phyloP scores from a whole-genome alignment of 2,113 vertebrate species.

The Pantherophis guttatus region DNA sequence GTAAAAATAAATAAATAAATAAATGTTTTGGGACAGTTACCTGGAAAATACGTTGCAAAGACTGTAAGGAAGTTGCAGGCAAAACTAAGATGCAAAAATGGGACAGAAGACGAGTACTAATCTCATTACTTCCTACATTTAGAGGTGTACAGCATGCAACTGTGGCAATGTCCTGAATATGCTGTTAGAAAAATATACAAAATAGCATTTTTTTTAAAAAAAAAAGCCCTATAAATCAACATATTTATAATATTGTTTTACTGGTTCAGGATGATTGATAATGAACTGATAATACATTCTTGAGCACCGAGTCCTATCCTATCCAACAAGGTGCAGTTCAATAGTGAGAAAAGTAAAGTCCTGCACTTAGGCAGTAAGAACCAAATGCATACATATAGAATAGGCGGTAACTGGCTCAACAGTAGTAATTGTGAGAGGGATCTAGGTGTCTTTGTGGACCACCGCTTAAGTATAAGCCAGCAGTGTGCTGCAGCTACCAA shows the following conservation, averaged over 20 bases:
- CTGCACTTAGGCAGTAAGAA: too few relatives aligned
- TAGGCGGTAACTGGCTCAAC: too few relatives aligned
- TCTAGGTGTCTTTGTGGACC: too few relatives aligned
- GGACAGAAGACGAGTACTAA: slow-evolving; percentile 60
- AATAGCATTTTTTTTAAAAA: neutral
- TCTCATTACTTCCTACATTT: slow-evolving; percentile 24
- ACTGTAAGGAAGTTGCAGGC: slow-evolving; percentile 58
- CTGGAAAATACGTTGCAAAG: slow-evolving; percentile 59
- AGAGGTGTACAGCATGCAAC: slow-evolving; percentile 53
- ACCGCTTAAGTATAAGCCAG: too few relatives aligned
- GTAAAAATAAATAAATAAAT: neutral
- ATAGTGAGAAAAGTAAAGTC: too few relatives aligned
- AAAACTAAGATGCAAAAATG: slow-evolving; percentile 61
- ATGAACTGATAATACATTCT: neutral
- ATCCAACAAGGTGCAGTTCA: too few relatives aligned
- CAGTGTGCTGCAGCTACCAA: too few relatives aligned
- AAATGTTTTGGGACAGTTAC: slow-evolving; percentile 24
- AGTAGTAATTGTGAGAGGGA: too few relatives aligned
- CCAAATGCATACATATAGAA: too few relatives aligned
- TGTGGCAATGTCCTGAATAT: slow-evolving; percentile 58
- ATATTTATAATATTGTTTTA: neutral
- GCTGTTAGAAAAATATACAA: slow-evolving; percentile 34
- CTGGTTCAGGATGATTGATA: neutral
- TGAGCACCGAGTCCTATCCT: neutral
- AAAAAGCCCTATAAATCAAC: neutral